Evolutionary conservation across 2,113 vertebrate genomes (phyloP).

Genomic region (Trichomycterus rosablanca): DNA sequence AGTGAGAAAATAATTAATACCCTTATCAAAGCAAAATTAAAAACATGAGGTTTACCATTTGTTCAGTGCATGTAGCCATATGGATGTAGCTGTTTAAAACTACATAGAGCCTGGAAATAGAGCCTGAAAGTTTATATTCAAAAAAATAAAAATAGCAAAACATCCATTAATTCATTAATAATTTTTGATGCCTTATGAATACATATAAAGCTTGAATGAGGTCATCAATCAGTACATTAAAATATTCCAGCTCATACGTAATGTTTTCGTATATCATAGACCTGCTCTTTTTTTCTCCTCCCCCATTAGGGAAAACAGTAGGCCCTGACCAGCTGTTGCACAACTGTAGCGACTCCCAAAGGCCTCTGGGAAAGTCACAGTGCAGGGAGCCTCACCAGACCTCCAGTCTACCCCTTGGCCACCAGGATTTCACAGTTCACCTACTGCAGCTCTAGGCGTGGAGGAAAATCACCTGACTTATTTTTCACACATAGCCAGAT

Average conservation of each 20-base stretch:
- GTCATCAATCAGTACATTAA: no score
- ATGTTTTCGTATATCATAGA: neutral
- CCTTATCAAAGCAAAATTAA: no score
- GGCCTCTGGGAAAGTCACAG: conserved; percentile 17
- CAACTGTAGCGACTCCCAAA: conserved; percentile 21
- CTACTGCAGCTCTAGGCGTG: conserved; percentile 18
- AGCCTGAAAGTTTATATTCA: no score
- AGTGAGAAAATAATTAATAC: no score
- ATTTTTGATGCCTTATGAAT: no score
- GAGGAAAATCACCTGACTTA: neutral
- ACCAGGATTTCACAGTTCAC: conserved; percentile 8
- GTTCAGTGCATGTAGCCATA: no score
- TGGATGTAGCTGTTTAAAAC: no score
- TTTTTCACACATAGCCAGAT: neutral
- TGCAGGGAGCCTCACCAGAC: conserved; percentile 7
- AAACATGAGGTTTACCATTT: no score
- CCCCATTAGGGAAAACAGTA: conserved; percentile 9
- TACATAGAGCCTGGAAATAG: no score
- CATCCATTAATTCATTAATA: no score
- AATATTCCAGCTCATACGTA: no score
- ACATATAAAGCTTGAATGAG: neutral
- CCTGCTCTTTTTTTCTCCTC: neutral
- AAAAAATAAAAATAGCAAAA: no score
- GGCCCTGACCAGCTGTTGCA: conserved; percentile 29
- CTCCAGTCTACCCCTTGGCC: conserved; percentile 19